Percentiles rank a stretch among this genome's conserved stretches.
phyloP scores from a whole-genome alignment of 2,113 vertebrate genomes.

The Raja brachyura region DNA sequence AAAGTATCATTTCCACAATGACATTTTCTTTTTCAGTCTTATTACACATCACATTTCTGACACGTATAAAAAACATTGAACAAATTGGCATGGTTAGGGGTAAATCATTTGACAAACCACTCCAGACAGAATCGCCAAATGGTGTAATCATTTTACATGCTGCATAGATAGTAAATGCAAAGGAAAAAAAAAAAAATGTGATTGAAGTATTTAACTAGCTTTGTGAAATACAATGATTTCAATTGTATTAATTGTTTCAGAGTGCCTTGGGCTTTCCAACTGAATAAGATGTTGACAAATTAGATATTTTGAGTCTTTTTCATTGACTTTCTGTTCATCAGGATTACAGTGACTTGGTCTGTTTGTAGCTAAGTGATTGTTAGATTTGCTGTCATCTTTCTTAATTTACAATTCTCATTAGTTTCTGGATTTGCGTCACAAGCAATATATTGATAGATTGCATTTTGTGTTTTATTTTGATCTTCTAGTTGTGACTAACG shows the following conservation, averaged over 20 bases:
- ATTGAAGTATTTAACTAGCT: slow-evolving; percentile 29
- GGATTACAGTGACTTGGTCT: slow-evolving; percentile 17
- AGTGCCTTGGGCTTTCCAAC: slow-evolving; percentile 14
- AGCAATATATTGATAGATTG: neutral
- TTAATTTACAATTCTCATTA: slow-evolving; percentile 1
- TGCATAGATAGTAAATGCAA: neutral
- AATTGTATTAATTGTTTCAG: slow-evolving; percentile 31
- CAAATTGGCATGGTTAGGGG: slow-evolving; percentile 33
- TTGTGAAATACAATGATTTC: slow-evolving; percentile 22
- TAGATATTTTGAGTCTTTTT: slow-evolving; percentile 6
- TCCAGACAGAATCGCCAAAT: slow-evolving; percentile 17
- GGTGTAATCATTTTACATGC: neutral
- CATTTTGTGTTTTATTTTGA: neutral
- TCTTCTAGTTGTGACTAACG: neutral
- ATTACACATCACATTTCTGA: slow-evolving; percentile 23
- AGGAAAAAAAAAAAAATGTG: neutral
- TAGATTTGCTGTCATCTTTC: slow-evolving; percentile 10
- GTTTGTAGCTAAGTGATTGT: slow-evolving; percentile 13
- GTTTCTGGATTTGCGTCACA: neutral
- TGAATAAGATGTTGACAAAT: slow-evolving; percentile 17
- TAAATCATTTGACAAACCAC: slow-evolving; percentile 4
- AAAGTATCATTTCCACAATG: neutral
- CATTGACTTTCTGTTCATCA: slow-evolving; percentile 31
- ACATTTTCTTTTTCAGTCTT: slow-evolving; percentile 8
- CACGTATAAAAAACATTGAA: neutral